Base-by-base conservation (phyloP, 2,113 vertebrate species). In the Malurus melanocephalus region DNA sequence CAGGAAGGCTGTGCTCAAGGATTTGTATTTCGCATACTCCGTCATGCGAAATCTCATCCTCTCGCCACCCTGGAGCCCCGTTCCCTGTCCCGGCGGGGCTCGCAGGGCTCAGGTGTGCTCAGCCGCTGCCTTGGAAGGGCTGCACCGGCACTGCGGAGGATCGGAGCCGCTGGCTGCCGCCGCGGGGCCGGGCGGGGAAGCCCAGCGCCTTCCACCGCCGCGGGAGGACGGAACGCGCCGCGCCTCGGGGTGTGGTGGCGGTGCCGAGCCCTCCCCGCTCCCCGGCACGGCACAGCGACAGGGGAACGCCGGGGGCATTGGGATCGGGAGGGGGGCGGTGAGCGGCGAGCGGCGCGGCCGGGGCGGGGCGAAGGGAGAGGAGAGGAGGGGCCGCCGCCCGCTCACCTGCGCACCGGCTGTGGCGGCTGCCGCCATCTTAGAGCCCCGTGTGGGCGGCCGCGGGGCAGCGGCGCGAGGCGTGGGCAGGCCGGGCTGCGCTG, bases 351-450 rank as follows among this genome's bases (percentile, higher is more conserved):
- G 30, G 18, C 12, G 13, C 16, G 6, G 32, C 52, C 19, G 24
- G 33, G 48, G 11, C 23, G 22, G 16, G 42, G 14, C 0, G 11
- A 19, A 26, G 33, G 26, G 17, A 16, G 14, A 27, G 32, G 35
- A 62, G 27, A 10, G 74, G 38, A 76, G 22, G 17, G 23, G 35
- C 28, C 6, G 27, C 27, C 10, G 7, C 16, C 14, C 11, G 21
- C 93, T 93, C 87, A 94, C 94, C 90, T 76, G 67, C 42, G 7
- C 8, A 1, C 55, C 51, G 11, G 60, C 18, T 15, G 16, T 2
- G 20, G 23, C n/a, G 2, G 48, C 24, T 3, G 86, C 90, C n/a
- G 83, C 93, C 95, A 94, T 90, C 18, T 93, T 79, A 20, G 53
- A 11, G 22, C 4, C 11, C 11, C 2, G 56, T 42, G 8, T 7